These are phyloP conservation scores for Todus mexicanus DNA, from an alignment of 2,797 vertebrate species.

Conservation along the genomic window DNA sequence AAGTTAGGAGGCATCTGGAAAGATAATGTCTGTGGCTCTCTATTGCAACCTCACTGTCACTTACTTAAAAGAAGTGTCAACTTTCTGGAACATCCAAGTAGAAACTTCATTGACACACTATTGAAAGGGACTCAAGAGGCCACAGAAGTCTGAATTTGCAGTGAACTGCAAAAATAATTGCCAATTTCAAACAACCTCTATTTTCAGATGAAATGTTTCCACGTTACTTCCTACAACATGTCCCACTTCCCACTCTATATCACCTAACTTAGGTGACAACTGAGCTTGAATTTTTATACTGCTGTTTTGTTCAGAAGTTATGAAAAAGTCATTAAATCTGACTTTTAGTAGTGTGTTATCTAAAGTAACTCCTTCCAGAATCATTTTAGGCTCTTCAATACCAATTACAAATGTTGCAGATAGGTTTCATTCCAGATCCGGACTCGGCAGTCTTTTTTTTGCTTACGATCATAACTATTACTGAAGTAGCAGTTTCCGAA, in stretches of 20 bases:
- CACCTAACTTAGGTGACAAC: background rate
- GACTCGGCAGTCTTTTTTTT: background rate
- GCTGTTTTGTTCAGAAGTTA: background rate
- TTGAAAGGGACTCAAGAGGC: background rate
- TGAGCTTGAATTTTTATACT: background rate
- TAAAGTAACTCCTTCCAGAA: background rate
- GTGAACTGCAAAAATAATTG: background rate
- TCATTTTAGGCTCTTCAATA: background rate
- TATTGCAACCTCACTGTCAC: background rate
- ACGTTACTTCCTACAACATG: background rate
- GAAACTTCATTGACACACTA: background rate
- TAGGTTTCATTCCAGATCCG: background rate
- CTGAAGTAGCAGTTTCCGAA: background rate
- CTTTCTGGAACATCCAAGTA: background rate
- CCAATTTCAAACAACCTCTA: background rate
- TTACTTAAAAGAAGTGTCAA: background rate
- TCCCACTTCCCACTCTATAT: background rate
- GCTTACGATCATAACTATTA: background rate
- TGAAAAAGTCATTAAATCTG: background rate
- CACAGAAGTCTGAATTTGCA: background rate
- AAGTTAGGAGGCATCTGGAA: background rate
- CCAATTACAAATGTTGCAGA: background rate
- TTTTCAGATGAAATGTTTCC: background rate
- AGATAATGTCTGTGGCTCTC: background rate
- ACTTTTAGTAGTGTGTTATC: background rate